phyloP scores from a whole-genome alignment of 1,140 invertebrate genomes.

The Agrypnia vestita region DNA sequence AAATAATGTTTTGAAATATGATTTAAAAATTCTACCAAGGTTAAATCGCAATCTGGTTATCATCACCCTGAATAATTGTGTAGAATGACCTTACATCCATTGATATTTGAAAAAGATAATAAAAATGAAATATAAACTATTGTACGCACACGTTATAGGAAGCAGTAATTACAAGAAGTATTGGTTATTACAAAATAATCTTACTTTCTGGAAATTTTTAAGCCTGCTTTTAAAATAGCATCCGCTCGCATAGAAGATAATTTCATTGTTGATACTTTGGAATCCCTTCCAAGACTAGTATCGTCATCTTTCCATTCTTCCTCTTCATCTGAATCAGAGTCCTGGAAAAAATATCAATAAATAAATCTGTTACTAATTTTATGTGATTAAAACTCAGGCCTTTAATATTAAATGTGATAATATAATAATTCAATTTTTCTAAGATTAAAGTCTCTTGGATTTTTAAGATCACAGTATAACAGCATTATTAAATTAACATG shows the following conservation, averaged over 20 bases:
- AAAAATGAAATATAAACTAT: too few species aligned
- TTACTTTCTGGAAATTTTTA: slow-evolving; percentile 53
- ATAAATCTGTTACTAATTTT: neutral
- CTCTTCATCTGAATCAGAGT: slow-evolving; percentile 41
- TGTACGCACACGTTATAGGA: neutral
- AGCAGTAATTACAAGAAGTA: neutral
- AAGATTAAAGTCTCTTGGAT: neutral
- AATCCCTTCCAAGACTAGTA: slow-evolving; percentile 32
- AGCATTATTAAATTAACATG: too few species aligned
- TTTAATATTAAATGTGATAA: neutral
- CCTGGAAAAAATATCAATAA: slow-evolving; percentile 29
- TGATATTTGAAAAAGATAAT: too few species aligned
- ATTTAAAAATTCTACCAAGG: too few species aligned
- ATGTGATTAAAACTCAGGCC: neutral
- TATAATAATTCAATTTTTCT: neutral
- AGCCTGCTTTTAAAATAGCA: slow-evolving; percentile 46
- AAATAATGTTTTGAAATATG: too few species aligned
- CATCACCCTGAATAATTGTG: too few species aligned
- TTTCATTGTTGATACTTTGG: slow-evolving; percentile 45
- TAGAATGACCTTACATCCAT: too few species aligned
- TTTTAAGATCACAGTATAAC: too few species aligned
- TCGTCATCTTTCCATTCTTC: slow-evolving; percentile 37
- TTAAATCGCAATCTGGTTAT: too few species aligned
- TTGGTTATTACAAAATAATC: neutral
- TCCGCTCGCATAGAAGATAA: slow-evolving; percentile 38